Evolutionary conservation across 2,888 invertebrate genomes (phyloP), one percentile per base, ranked within the genome.

Genomic region (Ennomos erosarius): DNA sequence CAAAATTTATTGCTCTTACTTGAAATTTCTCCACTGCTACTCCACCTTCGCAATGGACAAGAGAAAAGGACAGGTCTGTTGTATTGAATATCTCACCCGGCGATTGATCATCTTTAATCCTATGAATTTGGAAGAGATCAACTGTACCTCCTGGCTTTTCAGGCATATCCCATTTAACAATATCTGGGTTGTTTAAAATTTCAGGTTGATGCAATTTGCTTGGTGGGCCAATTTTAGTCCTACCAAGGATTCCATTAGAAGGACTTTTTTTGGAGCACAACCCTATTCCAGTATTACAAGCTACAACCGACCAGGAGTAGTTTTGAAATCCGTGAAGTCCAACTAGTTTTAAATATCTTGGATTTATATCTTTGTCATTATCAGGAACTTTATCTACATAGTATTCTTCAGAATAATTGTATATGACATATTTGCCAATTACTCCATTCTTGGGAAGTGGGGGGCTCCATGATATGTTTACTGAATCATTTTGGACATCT

Each of bases 381-480:
- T 79, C 79, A 10, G 54, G 44, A n/a, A 81, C 76, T 64, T 75
- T 79, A 43, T 79, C 79, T 57, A 73, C 71, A 65, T 64, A 64
- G 50, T 79, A 70, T 63, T 83, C 75, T 57, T 73, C 69, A 34
- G 68, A 90, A 78, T 93, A 93, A 64, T 93, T 90, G 55, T 78
- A 80, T 63, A 97, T 90, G 8, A 93, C 88, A 83, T 97, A 97
- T 70, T 94, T 93, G 36, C 93, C 93, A 52, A 97, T 91, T 13
- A 94, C 89, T 0, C 98, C 98, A 88, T 98, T 98, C 73, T 94
- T 93, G 16, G 93, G 88, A 1, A 85, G 74, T 0, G 98, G 98
- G 38, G 95, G 93, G 68, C 93, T 85, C 97, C 96, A 97, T 40
- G 90, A 87, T 47, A 97, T 83, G 9, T 87, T 79, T 57, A 96